A percentile compares a stretch with the other conserved stretches of the same genome.
These are phyloP conservation scores for Hetaerina titia DNA, from an alignment of 2,888 invertebrate species.

Conservation along the genomic window DNA sequence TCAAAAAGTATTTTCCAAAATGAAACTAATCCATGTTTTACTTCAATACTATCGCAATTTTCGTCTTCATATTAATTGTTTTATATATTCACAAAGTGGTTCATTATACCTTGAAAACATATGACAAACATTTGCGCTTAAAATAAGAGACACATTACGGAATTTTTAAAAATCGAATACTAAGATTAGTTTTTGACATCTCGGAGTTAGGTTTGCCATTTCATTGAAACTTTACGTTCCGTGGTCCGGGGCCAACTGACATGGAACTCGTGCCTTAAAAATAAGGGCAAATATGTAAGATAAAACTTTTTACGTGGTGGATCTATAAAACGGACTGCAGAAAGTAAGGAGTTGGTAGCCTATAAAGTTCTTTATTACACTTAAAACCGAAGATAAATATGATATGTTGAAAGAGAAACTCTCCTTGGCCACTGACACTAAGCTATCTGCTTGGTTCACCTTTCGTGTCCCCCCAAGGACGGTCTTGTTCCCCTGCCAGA, in stretches of 20 bases:
- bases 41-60: too few species aligned
- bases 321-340: background rate
- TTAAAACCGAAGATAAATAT: constrained; percentile 24
- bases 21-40: too few species aligned
- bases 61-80: too few species aligned
- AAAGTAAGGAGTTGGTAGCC: background rate
- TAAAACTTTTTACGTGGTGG: background rate
- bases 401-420: constrained; percentile 11
- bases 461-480: constrained; percentile 24
- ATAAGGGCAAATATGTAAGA: background rate
- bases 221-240: background rate
- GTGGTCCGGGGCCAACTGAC: background rate
- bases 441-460: background rate
- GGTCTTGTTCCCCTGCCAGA: background rate
- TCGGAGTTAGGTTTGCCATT: background rate
- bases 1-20: too few species aligned
- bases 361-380: constrained; percentile 5
- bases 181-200: background rate
- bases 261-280: background rate
- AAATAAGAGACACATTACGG: background rate
- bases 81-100: background rate
- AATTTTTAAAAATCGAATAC: background rate
- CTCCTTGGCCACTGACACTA: background rate
- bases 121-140: background rate
- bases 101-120: background rate